phyloP scores from a whole-genome alignment of 2,888 invertebrate species.

The Melanotus villosus region DNA sequence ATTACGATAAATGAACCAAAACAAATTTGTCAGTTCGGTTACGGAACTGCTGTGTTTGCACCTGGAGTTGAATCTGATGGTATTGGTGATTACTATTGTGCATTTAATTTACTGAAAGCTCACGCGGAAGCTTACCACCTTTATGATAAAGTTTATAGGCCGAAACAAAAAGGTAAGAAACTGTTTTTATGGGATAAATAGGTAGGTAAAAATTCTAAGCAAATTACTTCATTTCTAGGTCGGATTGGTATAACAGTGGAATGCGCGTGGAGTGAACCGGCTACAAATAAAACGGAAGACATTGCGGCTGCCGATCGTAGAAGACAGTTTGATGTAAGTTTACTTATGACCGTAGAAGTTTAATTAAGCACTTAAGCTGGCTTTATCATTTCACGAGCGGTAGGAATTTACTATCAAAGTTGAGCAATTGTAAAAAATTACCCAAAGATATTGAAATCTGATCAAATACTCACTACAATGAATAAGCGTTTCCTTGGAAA shows the following conservation, averaged over 20 bases:
- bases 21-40: slow-evolving; percentile 65
- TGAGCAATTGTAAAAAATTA: no score
- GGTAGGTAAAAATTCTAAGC: no score
- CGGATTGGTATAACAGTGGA: slow-evolving; percentile 72
- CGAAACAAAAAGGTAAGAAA: slow-evolving; percentile 57
- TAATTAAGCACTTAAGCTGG: no score
- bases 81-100: slow-evolving; percentile 74
- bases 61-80: slow-evolving; percentile 67
- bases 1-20: slow-evolving; percentile 70
- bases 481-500: no score
- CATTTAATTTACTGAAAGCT: slow-evolving; percentile 71
- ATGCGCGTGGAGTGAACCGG: slow-evolving; percentile 70
- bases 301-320: slow-evolving; percentile 61
- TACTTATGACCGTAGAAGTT: no score
- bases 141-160: slow-evolving; percentile 61
- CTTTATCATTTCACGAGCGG: no score
- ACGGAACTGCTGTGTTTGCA: slow-evolving; percentile 58
- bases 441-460: no score
- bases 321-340: slow-evolving; percentile 1
- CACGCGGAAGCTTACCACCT: slow-evolving; percentile 65
- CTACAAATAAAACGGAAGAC: slow-evolving; percentile 67
- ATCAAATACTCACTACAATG: no score
- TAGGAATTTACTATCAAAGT: no score
- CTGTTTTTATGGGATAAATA: no score
- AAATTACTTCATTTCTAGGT: no score